Base-by-base conservation (phyloP, 2,888 invertebrate genomes). In the Limenitis camilla region DNA sequence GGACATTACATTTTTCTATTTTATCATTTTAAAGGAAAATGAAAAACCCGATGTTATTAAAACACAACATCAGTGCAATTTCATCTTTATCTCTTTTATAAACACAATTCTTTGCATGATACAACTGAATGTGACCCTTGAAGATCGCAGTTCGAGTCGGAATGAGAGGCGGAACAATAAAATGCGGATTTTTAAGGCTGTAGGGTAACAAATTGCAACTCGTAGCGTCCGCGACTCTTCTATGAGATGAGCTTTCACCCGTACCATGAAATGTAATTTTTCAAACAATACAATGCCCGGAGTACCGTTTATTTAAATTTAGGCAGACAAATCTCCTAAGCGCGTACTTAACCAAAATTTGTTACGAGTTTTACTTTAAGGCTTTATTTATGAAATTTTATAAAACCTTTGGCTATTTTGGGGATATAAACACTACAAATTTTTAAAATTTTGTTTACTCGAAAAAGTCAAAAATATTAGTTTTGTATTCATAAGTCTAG, bases 121-220 rank as follows among this genome's bases (percentile, higher is more conserved):
- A 59, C 61, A 67, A 66, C 68, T 74, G 69, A 73, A 72, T 71
- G 69, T 67, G 70, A 67, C 65, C 66, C 68, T 67, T 56, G 62
- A 59, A 64, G 62, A 64, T 67, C 69, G 64, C 72, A 75, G 74
- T 79, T 78, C 74, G 70, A 77, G 72, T 69, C 74, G 71, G 76
- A 79, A 79, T 76, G 78, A 78, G 74, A 71, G 74, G 72, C 71
- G 74, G 76, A 74, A 81, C 82, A 81, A 80, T 84, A 83, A 82
- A 84, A 83, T 81, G 78, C 66, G 82, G 78, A 81, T 83, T 85
- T 85, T 83, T 82, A 83, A 83, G 80, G 78, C 76, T 79, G 75
- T 78, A 72, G 73, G 74, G 64, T 78, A 81, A 82, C 83, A 83
- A 85, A 84, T 85, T 83, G 81, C 78, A 74, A 74, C 72, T 71